Conservation (phyloP, 2,888 invertebrate species). For the Copidosoma aretas region DNA sequence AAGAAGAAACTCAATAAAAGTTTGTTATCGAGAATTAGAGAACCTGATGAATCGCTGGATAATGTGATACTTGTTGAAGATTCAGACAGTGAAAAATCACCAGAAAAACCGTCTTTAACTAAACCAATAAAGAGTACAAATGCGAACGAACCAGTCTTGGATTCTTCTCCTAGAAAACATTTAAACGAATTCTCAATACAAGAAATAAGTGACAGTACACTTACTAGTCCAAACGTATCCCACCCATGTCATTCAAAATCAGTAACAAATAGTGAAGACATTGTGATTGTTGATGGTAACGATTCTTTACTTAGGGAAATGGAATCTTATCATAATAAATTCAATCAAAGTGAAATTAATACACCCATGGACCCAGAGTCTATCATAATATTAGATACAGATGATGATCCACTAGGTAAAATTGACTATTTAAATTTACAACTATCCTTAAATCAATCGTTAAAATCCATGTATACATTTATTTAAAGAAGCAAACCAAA, state of each 20-base stretch:
- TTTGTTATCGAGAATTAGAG: conserved; percentile 23
- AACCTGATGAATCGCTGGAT: background rate
- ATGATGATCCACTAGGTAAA: conserved; percentile 31
- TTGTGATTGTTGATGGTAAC: conserved; percentile 28
- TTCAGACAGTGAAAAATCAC: background rate
- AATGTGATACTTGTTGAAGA: background rate
- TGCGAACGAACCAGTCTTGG: no score
- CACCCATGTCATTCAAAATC: background rate
- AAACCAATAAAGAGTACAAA: background rate
- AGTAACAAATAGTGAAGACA: conserved; percentile 20
- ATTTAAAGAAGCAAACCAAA: no score
- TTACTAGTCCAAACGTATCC: no score
- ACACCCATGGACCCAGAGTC: conserved; percentile 27
- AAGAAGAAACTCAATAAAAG: conserved; percentile 24
- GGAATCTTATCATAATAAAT: conserved; percentile 18
- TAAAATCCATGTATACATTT: no score
- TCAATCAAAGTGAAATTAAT: conserved; percentile 2
- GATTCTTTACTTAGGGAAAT: conserved; percentile 16
- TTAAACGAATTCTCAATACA: background rate
- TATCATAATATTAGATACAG: conserved; percentile 26
- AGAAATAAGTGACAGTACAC: background rate
- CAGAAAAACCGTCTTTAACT: background rate
- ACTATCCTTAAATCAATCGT: background rate
- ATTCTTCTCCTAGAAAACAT: no score
- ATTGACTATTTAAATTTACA: background rate